Evolutionary conservation across 35 echinoderm and acorn worm species (phyloP), one percentile per base, ranked within the genome.

Genomic region (Nesometra sesokonis): DNA sequence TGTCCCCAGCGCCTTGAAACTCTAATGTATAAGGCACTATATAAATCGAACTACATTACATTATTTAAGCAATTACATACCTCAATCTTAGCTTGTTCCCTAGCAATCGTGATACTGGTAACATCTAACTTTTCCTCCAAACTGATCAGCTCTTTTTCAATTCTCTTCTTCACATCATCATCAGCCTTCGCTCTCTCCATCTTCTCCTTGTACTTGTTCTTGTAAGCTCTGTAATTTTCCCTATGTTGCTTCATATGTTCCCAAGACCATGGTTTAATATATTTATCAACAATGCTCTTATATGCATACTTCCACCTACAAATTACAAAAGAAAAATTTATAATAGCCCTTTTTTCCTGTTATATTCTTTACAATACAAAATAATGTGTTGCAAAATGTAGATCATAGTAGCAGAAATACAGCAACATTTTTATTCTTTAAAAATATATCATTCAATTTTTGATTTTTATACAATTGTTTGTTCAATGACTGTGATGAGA

Each of bases 251-350:
- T 86, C 11, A 97, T 87, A 27, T 89, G 81, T 11, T 86, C 77
- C 21, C 84, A 29, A 0, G 95, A 97, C 95, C 95, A 97, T 3
- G 95, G 95, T 38, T 85, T 82, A 37, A 97, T 93, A 79, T 97
- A 92, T 78, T 97, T 92, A 34, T 97, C 86, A 13, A 97, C 33
- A 13, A 97, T 93, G 47, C 86, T 76, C 13, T 35, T 91, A 39
- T 93, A 93, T 31, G 95, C 91, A 89, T 91, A 97, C 33, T 85
- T 87, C 95, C 95, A 97, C 95, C 95, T 97, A 29, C 29, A 77
- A 82, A 0, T 34, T 0, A 34, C 77, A 77, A 91, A 80, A 36
- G 31, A 78, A 32, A 80, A 43, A 43, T 15, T 7, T 43, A n/a
- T n/a, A n/a, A n/a, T n/a, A n/a, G n/a, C n/a, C n/a, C n/a, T n/a